Evolutionary conservation across 2,888 invertebrate species (phyloP), one percentile per base, ranked within the genome.

Genomic region (Dione vanillae): DNA sequence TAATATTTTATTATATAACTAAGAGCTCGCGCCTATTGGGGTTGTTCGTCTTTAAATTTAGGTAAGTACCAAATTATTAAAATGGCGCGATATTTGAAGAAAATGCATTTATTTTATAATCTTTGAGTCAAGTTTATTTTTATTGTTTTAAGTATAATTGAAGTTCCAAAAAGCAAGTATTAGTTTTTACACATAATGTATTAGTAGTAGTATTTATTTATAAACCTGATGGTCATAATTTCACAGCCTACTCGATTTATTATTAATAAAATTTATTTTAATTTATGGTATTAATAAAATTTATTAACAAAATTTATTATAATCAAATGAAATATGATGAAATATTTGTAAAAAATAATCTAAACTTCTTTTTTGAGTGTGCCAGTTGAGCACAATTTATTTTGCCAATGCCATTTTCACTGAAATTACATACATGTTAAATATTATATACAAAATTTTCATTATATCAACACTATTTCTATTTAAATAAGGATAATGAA

Each of bases 61-160:
- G 54, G 68, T 69, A 54, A 69, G 68, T 16, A 45, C 40, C 40
- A 47, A 69, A 64, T 45, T 45, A 72, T 69, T 71, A 72, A 56
- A 65, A 72, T 40, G 76, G 78, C 82, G 83, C 80, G 78, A 81
- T 82, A 78, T 82, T 83, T 71, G 74, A 83, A 82, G 37, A 71
- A 16, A 45, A 43, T 52, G 2, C 62, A 14, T 3, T 3, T 5
- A 27, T 27, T 27, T 27, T 5, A 27, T 27, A 5, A 3, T 27
- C 2, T 27, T 3, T 5, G 5, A 47, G 1, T 47, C 16, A 16
- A 16, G 16, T 47, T 16, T 45, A n/a, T 5, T 43, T 43, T 12
- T 43, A 11, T 40, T 40, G 8, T 40, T 40, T 40, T 1, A 1
- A 5, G 8, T 40, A 11, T 9, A 16, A 16, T 2, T 9, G n/a